These are phyloP conservation scores for Gymnothorax reevesii DNA, from an alignment of 2,797 vertebrate species.

Conservation along the genomic window DNA sequence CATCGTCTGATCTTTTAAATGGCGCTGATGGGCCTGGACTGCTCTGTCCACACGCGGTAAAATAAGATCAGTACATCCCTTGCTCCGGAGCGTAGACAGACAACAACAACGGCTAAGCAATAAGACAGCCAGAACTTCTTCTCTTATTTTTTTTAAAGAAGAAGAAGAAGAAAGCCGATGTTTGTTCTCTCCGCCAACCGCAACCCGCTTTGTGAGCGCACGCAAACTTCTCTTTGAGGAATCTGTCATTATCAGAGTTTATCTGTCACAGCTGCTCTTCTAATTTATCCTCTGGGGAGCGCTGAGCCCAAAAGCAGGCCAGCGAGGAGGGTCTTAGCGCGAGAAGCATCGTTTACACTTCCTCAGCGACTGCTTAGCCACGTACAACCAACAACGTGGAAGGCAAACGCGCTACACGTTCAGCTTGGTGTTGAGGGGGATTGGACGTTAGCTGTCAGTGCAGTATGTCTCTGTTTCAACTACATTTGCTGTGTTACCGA, in stretches of 20 bases:
- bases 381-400: neutral
- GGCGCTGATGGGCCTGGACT: neutral
- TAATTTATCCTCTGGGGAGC: neutral
- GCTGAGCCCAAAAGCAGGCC: neutral
- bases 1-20: neutral
- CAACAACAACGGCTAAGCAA: neutral
- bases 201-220: too few relatives aligned
- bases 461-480: neutral
- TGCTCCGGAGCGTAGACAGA: neutral
- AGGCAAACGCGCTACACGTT: neutral
- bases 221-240: neutral
- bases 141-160: neutral
- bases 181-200: neutral
- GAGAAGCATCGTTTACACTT: neutral
- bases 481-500: neutral
- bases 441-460: neutral
- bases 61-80: neutral
- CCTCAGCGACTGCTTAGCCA: neutral
- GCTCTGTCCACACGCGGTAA: neutral
- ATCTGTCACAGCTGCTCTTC: neutral
- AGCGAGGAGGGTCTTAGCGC: neutral
- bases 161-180: neutral
- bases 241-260: neutral
- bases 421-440: neutral
- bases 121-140: neutral